Base-by-base conservation (phyloP, 2,888 invertebrate species). In the Noctua pronuba region DNA sequence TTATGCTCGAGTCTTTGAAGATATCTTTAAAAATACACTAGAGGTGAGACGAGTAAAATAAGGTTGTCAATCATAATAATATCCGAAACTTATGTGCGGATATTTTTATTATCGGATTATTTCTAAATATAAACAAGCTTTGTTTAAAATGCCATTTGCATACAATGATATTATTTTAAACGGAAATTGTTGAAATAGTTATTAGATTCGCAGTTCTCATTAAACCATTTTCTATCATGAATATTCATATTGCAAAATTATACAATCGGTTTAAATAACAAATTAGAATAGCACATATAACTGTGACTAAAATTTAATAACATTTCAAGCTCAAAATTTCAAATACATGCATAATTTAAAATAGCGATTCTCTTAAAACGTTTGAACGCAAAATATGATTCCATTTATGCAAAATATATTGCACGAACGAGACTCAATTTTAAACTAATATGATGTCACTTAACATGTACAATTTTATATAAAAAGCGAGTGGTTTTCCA, bases 351-450 rank as follows among this genome's bases (percentile, higher is more conserved):
- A 69, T 69, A 78, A 62, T 66, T 60, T 75, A 65, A 78, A 65
- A 75, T 58, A 44, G 49, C 44, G 41, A 78, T 77, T 74, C 52
- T 70, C 70, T 67, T 44, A 41, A 73, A 82, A 55, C 70, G 70
- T 71, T 78, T 71, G 46, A 67, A 74, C 35, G 44, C 83, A 83
- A 71, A 83, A 83, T 83, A 55, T 71, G 62, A 83, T 67, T 67
- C 46, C 83, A 83, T 78, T 78, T 82, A 83, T 83, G 73, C 69
- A 83, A 78, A 82, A 74, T 52, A 65, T 66, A 82, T 69, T 69
- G 68, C 77, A 72, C 10, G 68, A 49, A 76, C 72, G 77, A 82
- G 72, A 77, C 64, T 82, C 82, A 76, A 76, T 82, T 82, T 70
- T 31, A 74, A 73, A 78, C 66, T 58, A 78, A 67, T 74, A 73